Conservation (phyloP, 2,888 invertebrate genomes). For the Hyposoter didymator region DNA sequence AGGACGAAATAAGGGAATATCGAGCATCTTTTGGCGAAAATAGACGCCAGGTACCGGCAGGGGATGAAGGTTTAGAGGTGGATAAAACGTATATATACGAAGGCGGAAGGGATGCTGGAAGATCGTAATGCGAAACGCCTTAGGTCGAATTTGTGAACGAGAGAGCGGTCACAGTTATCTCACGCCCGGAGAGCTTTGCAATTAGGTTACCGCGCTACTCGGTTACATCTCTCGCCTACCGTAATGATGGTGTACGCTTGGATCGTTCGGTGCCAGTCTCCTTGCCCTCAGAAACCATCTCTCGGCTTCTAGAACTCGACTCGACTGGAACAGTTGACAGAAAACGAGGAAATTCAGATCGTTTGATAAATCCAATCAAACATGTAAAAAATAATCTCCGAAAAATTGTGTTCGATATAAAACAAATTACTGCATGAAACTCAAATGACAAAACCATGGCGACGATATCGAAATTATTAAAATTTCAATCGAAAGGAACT, state of each 20-base stretch:
- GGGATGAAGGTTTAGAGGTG: not conserved
- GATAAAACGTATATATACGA: not conserved
- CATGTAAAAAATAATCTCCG: not conserved
- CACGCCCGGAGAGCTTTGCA: conserved; percentile 55
- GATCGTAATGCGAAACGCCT: conserved; percentile 61
- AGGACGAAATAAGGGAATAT: conserved; percentile 14
- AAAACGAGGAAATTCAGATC: conserved; percentile 21
- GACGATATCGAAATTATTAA: not conserved
- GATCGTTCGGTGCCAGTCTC: conserved; percentile 92
- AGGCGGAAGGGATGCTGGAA: conserved; percentile 30
- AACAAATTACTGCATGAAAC: not conserved
- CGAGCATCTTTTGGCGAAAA: conserved; percentile 4
- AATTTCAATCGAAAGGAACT: not conserved
- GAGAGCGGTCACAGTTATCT: conserved; percentile 56
- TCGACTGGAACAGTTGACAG: conserved; percentile 87
- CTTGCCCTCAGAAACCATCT: conserved; percentile 95
- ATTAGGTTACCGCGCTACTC: conserved; percentile 54
- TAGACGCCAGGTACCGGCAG: not conserved
- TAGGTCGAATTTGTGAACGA: conserved; percentile 55
- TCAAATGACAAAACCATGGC: too few species aligned
- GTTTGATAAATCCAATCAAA: not conserved
- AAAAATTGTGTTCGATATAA: not conserved
- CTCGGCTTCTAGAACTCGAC: conserved; percentile 93
- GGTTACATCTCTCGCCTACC: conserved; percentile 86
- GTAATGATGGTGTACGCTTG: conserved; percentile 95